phyloP scores from a whole-genome alignment of 1,140 invertebrate genomes.

The Bombus haemorrhoidalis region DNA sequence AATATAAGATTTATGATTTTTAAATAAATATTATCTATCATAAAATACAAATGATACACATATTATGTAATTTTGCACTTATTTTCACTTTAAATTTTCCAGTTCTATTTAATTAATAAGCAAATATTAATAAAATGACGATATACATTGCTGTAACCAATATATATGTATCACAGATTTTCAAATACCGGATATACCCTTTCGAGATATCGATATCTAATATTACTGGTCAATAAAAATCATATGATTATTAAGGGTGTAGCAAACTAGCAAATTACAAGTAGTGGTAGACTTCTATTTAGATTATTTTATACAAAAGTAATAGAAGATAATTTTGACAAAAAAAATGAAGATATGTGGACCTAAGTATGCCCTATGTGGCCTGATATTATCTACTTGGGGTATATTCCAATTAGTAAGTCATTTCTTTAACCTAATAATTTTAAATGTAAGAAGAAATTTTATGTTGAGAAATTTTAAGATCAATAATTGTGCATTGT shows the following conservation, averaged over 20 bases:
- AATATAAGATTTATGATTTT: not conserved
- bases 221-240: conserved; percentile 39
- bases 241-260: conserved; percentile 65
- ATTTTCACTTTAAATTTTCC: not conserved
- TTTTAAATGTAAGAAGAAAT: not conserved
- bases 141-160: not conserved
- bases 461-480: not conserved
- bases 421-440: conserved; percentile 21
- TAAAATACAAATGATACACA: not conserved
- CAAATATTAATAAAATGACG: not conserved
- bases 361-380: conserved; percentile 95
- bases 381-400: conserved; percentile 94
- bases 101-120: not conserved
- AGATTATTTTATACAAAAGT: conserved; percentile 7
- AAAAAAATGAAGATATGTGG: conserved; percentile 91
- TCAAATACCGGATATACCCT: conserved; percentile 24
- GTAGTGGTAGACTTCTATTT: conserved; percentile 6
- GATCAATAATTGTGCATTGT: not conserved
- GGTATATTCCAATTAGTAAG: conserved; percentile 95
- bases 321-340: conserved; percentile 10
- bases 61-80: not conserved
- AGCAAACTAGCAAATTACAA: conserved; percentile 26
- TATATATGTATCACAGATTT: not conserved
- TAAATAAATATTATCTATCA: not conserved
- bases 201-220: conserved; percentile 50